phyloP scores from a whole-genome alignment of 1,140 invertebrate species.

The Drosophila murphyi region DNA sequence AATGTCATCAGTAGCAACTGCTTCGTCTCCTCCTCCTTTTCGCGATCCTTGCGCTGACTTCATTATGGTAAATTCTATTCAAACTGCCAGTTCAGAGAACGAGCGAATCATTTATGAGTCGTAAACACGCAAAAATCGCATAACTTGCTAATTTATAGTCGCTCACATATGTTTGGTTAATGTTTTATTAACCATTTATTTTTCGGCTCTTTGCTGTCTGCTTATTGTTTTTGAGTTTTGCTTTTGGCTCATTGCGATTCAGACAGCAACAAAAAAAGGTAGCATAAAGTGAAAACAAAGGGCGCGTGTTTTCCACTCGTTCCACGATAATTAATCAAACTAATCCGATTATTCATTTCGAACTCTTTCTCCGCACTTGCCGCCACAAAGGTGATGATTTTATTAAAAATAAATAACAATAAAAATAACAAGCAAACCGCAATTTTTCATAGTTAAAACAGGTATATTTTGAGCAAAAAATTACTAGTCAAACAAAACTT shows the following conservation, averaged over 20 bases:
- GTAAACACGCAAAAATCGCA: constrained; percentile 60
- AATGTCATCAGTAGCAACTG: constrained; percentile 13
- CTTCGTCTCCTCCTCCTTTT: background rate
- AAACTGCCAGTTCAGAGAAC: constrained; percentile 9
- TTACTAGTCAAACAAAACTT: background rate
- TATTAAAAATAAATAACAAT: constrained; percentile 49
- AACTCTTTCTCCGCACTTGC: constrained; percentile 27
- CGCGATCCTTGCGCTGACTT: constrained; percentile 8
- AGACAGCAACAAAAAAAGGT: background rate
- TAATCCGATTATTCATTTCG: constrained; percentile 65
- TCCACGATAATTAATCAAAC: constrained; percentile 66
- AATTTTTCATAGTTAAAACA: constrained; percentile 37
- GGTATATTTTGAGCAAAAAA: constrained; percentile 26
- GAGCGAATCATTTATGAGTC: constrained; percentile 49
- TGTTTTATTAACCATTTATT: constrained; percentile 27
- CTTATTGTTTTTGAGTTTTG: background rate
- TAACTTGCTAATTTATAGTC: constrained; percentile 64
- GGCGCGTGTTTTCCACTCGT: constrained; percentile 33
- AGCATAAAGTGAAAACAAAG: constrained; percentile 40
- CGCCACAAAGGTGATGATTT: constrained; percentile 65
- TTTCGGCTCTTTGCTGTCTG: constrained; percentile 1
- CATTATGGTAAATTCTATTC: constrained; percentile 18
- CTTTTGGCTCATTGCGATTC: constrained; percentile 15
- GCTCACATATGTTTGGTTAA: constrained; percentile 58
- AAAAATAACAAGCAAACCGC: constrained; percentile 9